Evolutionary conservation across 2,797 vertebrate genomes (phyloP), one percentile per base, ranked within the genome.

Genomic region (Poecilia gillii): DNA sequence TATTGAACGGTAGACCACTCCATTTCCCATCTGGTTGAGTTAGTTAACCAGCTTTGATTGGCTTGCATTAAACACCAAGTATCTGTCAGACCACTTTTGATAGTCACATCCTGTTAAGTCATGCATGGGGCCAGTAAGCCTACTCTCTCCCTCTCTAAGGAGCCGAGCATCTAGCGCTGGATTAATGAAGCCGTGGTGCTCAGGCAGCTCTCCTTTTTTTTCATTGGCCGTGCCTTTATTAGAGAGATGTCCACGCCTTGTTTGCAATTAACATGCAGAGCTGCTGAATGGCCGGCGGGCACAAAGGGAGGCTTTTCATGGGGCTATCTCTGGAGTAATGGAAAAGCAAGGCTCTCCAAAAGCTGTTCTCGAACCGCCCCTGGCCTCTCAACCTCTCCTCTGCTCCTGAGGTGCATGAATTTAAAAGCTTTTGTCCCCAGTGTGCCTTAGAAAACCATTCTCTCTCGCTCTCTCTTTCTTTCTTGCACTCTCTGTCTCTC

Each of bases 231-330:
- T 78, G 91, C 93, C 92, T 95, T 94, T 93, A 94, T 95, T 93
- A 94, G 90, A 90, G 93, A 87, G 91, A 93, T 90, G 92, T 92
- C 91, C 92, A 94, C 87, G 92, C 93, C 94, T 94, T 94, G 93
- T 94, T 95, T 94, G 94, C 93, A 95, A 94, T 95, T 95, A 94
- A 94, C 93, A 95, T 94, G 93, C 92, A 92, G 92, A 92, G 93
- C 91, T 31, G 85, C 75, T 94, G 93, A 94, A 94, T 94, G 92
- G 91, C 93, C 89, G 71, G 86, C 82, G 85, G 92, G 89, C 93
- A 94, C 93, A 93, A 94, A 94, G 90, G 92, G 89, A 91, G 93
- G 92, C 93, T 93, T 94, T 95, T 94, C 93, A 94, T 88, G 81
- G 90, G 90, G 80, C 91, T 93, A 94, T 95, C 94, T 93, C 94